A percentile compares a stretch with the other conserved stretches of the same genome.
These are phyloP conservation scores for Characodon lateralis DNA, from an alignment of 2,797 vertebrate species.

Conservation along the genomic window DNA sequence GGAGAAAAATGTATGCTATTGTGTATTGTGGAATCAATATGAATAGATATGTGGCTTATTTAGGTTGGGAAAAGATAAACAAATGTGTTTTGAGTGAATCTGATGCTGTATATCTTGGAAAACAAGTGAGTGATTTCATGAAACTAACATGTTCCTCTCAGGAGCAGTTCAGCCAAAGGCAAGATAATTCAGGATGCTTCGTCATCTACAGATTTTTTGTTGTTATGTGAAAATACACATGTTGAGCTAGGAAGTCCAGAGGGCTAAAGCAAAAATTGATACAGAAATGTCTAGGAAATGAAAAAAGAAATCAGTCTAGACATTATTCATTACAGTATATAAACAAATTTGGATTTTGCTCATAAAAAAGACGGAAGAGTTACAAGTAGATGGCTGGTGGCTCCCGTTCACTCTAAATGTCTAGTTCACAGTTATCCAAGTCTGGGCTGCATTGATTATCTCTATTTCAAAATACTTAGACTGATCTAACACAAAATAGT, in stretches of 20 bases:
- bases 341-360: not conserved
- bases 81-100: not conserved
- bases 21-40: not conserved
- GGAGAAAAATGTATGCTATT: constrained; percentile 17
- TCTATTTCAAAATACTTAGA: too few species aligned
- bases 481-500: too few species aligned
- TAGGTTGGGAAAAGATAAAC: not conserved
- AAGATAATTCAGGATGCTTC: not conserved
- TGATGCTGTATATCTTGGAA: not conserved
- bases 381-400: not conserved
- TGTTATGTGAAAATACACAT: not conserved
- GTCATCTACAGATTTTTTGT: not conserved
- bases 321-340: not conserved
- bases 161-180: not conserved
- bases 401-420: too few species aligned
- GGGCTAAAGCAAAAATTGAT: not conserved
- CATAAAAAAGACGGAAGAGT: not conserved
- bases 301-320: not conserved
- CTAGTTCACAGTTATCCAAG: too few species aligned
- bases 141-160: not conserved
- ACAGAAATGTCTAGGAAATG: not conserved
- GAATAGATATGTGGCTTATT: constrained; percentile 4
- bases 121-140: constrained; percentile 10
- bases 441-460: too few species aligned
- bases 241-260: not conserved